These are phyloP conservation scores for Julus scandinavius DNA, from an alignment of 2,888 invertebrate species.

Conservation along the genomic window DNA sequence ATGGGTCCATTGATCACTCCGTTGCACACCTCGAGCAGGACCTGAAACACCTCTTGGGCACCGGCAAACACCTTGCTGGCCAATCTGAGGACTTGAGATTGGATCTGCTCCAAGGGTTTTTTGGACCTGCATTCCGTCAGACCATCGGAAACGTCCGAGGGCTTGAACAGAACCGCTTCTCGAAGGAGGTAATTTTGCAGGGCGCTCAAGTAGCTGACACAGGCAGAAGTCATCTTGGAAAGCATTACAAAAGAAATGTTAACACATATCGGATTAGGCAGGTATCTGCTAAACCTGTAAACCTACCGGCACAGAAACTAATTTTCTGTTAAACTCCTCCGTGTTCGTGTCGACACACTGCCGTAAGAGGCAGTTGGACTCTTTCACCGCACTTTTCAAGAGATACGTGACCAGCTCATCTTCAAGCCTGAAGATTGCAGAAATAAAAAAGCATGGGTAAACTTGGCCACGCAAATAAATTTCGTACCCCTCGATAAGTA, in stretches of 20 bases:
- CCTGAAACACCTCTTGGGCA: slow-evolving; percentile 63
- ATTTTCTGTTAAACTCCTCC: slow-evolving; percentile 61
- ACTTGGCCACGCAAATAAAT: neutral
- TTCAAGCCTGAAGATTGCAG: slow-evolving; percentile 52
- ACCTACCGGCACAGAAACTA: slow-evolving; percentile 63
- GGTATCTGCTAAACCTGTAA: neutral
- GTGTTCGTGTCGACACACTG: slow-evolving; percentile 59
- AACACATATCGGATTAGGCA: neutral
- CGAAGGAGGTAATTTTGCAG: slow-evolving; percentile 64
- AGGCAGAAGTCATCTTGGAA: slow-evolving; percentile 61
- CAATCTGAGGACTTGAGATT: slow-evolving; percentile 61
- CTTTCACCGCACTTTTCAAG: slow-evolving; percentile 64
- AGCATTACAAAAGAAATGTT: neutral
- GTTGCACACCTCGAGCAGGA: slow-evolving; percentile 63
- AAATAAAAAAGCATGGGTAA: neutral
- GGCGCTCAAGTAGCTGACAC: slow-evolving; percentile 64
- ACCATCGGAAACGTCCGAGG: slow-evolving; percentile 47
- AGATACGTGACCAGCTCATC: slow-evolving; percentile 63
- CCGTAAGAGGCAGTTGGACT: slow-evolving; percentile 63
- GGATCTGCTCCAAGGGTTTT: slow-evolving; percentile 55
- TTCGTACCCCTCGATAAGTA: neutral
- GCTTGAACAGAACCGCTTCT: slow-evolving; percentile 61
- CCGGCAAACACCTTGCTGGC: slow-evolving; percentile 63
- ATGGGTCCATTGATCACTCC: slow-evolving; percentile 61
- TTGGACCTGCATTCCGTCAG: neutral